Conservation (phyloP, 1,140 invertebrate genomes). For the Mizuhopecten yessoensis region DNA sequence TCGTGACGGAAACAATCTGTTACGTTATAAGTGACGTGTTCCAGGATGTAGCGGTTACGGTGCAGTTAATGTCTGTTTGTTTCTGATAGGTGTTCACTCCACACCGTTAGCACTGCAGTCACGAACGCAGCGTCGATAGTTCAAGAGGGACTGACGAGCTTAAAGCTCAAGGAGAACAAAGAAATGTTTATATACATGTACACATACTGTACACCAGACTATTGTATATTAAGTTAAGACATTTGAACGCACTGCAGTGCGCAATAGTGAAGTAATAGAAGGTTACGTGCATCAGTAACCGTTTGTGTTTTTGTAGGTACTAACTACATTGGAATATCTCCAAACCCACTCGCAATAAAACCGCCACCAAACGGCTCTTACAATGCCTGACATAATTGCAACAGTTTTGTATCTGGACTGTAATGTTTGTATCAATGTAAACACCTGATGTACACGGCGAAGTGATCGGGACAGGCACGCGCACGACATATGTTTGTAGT, state of each 20-base stretch:
- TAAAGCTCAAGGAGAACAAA: neutral
- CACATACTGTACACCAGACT: too few species aligned
- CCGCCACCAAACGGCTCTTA: neutral
- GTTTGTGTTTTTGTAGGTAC: constrained; percentile 4
- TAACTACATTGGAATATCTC: neutral
- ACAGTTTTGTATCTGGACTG: constrained; percentile 9
- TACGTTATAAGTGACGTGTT: neutral
- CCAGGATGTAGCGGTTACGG: neutral
- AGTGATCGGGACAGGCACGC: neutral
- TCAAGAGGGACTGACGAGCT: neutral
- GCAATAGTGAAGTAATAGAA: neutral
- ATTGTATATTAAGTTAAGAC: neutral
- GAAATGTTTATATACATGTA: neutral
- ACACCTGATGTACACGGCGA: neutral
- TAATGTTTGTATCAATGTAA: constrained; percentile 29
- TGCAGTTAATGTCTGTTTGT: too few species aligned
- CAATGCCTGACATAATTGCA: neutral
- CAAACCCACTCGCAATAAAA: neutral
- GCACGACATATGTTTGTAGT: neutral
- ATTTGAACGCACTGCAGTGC: neutral
- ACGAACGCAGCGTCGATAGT: neutral
- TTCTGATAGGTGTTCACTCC: too few species aligned
- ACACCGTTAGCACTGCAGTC: neutral
- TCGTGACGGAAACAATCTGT: neutral
- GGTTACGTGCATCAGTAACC: neutral